Evolutionary conservation across 2,888 invertebrate species (phyloP).

Genomic region (Scaptomyza flava): DNA sequence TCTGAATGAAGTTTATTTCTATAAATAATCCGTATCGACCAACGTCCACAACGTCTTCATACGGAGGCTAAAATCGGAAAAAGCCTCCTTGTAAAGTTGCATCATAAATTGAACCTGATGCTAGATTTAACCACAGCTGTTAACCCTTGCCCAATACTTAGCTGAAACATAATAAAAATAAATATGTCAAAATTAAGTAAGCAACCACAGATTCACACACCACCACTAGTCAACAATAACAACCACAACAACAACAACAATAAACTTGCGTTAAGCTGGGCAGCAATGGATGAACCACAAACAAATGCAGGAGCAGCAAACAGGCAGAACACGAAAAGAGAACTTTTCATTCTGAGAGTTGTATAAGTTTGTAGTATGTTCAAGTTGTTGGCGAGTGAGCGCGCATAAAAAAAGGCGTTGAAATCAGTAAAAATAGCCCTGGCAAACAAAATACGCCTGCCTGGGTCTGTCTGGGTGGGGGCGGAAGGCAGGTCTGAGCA

Average conservation of each 20-base stretch:
- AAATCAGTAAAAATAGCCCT: constrained; percentile 63
- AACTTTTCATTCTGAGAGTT: constrained; percentile 13
- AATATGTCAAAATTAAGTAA: constrained; percentile 79
- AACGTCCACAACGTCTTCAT: not conserved
- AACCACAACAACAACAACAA: constrained; percentile 31
- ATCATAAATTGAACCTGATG: not conserved
- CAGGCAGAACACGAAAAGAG: constrained; percentile 24
- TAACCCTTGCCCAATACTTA: constrained; percentile 33
- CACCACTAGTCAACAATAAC: constrained; percentile 15
- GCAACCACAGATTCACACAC: constrained; percentile 64
- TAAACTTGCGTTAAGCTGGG: constrained; percentile 50
- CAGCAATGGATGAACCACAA: constrained; percentile 34
- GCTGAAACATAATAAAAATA: constrained; percentile 64
- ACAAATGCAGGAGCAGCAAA: constrained; percentile 12
- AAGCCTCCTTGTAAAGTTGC: not conserved
- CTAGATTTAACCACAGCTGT: not conserved
- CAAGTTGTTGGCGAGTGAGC: constrained; percentile 31
- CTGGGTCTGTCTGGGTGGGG: not conserved
- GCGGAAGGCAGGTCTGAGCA: constrained; percentile 24
- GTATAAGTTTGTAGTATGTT: constrained; percentile 2
- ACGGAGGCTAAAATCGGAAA: too few relatives aligned
- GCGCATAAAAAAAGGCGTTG: constrained; percentile 72
- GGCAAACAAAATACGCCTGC: constrained; percentile 32
- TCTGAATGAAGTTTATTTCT: not conserved
- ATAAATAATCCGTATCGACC: not conserved